These are phyloP conservation scores for Seriola dumerili DNA, from an alignment of 2,113 vertebrate genomes.

Conservation along the genomic window DNA sequence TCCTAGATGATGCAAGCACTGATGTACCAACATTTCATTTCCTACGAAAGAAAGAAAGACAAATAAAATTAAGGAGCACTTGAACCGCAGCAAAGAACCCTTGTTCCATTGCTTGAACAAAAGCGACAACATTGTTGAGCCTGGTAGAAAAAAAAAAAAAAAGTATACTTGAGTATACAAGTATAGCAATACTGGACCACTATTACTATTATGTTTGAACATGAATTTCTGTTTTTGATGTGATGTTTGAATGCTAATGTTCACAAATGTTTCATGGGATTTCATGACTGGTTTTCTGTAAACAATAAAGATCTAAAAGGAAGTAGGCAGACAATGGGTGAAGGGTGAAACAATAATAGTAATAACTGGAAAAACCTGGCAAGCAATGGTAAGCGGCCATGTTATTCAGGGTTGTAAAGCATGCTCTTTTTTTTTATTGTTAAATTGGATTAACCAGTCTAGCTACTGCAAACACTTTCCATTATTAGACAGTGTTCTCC, in stretches of 20 bases:
- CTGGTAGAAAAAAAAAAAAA: no score
- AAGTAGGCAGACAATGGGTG: fast-evolving
- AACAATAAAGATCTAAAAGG: not conserved
- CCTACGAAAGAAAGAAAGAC: not conserved
- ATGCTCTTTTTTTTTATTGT: not conserved
- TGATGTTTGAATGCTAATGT: fast-evolving
- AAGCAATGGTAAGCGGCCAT: not conserved
- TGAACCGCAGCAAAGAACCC: no score
- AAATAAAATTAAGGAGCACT: not conserved
- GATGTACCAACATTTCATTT: not conserved
- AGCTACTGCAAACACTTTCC: fast-evolving
- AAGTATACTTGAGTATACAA: no score
- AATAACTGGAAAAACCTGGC: not conserved
- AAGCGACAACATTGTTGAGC: not conserved
- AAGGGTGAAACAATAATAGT: fast-evolving
- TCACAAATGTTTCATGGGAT: not conserved
- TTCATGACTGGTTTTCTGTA: not conserved
- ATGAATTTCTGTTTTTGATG: fast-evolving
- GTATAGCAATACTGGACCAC: not conserved
- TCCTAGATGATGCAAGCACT: not conserved
- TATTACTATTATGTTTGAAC: not conserved
- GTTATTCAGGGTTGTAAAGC: not conserved
- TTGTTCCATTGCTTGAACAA: no score
- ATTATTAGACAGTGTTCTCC: not conserved
- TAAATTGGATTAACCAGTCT: fast-evolving